phyloP scores from a whole-genome alignment of 2,797 vertebrate genomes.

The Anguilla pacifica region DNA sequence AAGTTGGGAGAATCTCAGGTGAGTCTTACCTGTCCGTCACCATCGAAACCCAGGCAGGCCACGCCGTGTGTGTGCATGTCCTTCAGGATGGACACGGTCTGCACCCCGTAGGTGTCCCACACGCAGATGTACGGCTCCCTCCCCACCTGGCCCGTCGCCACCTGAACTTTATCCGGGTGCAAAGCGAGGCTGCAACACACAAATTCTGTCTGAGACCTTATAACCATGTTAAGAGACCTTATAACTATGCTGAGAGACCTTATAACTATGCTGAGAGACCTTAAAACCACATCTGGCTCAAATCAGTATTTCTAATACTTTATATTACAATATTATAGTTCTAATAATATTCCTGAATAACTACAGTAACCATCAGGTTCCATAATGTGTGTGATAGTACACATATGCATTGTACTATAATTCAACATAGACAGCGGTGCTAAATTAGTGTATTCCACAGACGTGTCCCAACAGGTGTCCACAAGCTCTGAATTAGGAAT shows the following conservation, averaged over 20 bases:
- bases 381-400: not conserved
- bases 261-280: too few relatives aligned
- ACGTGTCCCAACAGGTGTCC: too few relatives aligned
- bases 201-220: not conserved
- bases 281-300: too few relatives aligned
- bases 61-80: conserved; percentile 93
- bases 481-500: too few relatives aligned
- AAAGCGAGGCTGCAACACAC: conserved; percentile 81
- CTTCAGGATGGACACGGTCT: conserved; percentile 91
- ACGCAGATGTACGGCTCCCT: conserved; percentile 93
- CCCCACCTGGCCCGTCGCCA: conserved; percentile 95
- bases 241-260: too few relatives aligned
- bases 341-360: not conserved
- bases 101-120: conserved; percentile 89
- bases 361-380: not conserved
- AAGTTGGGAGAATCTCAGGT: not conserved
- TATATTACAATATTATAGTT: too few relatives aligned
- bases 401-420: not conserved
- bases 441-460: too few relatives aligned
- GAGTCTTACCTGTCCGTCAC: conserved; percentile 87
- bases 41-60: conserved; percentile 89
- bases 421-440: not conserved
- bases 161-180: conserved; percentile 89
- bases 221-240: too few relatives aligned
- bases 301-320: too few relatives aligned